phyloP scores from a whole-genome alignment of 2,888 invertebrate genomes.

The Rotaria magnacalcarata region DNA sequence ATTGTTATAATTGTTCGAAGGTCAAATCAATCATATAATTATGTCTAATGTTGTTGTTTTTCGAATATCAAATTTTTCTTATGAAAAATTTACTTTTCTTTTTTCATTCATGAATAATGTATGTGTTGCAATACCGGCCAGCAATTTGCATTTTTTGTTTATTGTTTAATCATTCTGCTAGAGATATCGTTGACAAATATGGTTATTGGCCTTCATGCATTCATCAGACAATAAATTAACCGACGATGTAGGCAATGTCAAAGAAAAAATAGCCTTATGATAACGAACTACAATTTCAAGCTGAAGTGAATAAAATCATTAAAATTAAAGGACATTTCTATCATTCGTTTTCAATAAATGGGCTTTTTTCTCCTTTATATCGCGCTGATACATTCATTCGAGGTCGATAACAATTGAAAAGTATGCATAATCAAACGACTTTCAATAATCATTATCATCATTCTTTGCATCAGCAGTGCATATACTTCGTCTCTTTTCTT shows the following conservation, averaged over 20 bases:
- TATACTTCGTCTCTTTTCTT: not conserved
- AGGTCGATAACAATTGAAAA: not conserved
- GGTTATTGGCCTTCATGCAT: not conserved
- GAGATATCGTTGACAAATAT: not conserved
- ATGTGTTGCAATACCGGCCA: not conserved
- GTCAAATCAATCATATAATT: not conserved
- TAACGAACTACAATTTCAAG: not conserved
- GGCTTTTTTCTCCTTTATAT: not conserved
- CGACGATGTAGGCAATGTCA: not conserved
- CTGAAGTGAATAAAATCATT: not conserved
- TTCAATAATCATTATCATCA: conserved; percentile 19
- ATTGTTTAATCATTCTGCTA: not conserved
- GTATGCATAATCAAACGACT: conserved; percentile 20
- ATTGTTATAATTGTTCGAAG: not conserved
- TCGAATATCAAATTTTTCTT: not conserved
- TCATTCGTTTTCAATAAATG: not conserved
- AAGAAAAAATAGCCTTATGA: not conserved
- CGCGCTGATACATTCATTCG: not conserved
- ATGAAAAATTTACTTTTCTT: not conserved
- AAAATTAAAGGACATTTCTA: not conserved
- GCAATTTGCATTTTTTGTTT: not conserved
- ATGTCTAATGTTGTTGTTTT: not conserved
- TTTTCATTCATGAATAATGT: not conserved
- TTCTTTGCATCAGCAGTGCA: conserved; percentile 14
- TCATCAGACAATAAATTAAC: not conserved